Evolutionary conservation across 1,140 invertebrate species (phyloP), one percentile per base, ranked within the genome.

Genomic region (Ctenoplectra terminalis): DNA sequence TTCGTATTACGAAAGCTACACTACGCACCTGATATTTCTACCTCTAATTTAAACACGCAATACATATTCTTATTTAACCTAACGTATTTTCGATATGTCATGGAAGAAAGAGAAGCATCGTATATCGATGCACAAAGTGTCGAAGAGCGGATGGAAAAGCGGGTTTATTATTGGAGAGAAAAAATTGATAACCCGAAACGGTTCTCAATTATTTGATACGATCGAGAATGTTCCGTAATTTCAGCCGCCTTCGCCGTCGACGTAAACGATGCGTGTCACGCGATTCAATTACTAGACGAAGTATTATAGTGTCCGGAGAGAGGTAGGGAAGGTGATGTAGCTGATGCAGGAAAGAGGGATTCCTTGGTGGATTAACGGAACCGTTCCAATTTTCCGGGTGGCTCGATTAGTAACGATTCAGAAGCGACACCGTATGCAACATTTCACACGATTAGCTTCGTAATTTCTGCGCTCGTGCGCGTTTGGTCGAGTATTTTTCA

Each of bases 211-310:
- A 73, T 73, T 73, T 61, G 54, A 73, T 61, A 61, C 40, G 29
- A 61, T 74, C 71, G 40, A 26, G 70, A 43, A 20, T 50, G 43
- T 15, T 23, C 23, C 43, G 58, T 63, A 74, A 74, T 63, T 74
- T 48, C 23, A 23, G 46, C 2, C 3, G 13, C 9, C n/a, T 34
- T 31, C 6, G 26, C 13, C 40, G 8, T 40, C 6, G 20, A 61
- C 40, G 56, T 61, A 74, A 74, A 74, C 56, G 71, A 46, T 34
- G 56, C 71, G 71, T 74, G 71, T 48, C 71, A 61, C 56, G 71
- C 54, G 71, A 74, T 74, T 74, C 71, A 61, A 74, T 74, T 74
- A 73, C 9, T 9, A 29, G 11, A 69, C 66, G 3, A 50, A n/a
- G 66, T 34, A 69, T 29, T 5, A 69, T 34, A 8, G 20, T 4